These are phyloP conservation scores for Catamblyrhynchus diadema DNA, from an alignment of 2,797 vertebrate species.

Conservation along the genomic window DNA sequence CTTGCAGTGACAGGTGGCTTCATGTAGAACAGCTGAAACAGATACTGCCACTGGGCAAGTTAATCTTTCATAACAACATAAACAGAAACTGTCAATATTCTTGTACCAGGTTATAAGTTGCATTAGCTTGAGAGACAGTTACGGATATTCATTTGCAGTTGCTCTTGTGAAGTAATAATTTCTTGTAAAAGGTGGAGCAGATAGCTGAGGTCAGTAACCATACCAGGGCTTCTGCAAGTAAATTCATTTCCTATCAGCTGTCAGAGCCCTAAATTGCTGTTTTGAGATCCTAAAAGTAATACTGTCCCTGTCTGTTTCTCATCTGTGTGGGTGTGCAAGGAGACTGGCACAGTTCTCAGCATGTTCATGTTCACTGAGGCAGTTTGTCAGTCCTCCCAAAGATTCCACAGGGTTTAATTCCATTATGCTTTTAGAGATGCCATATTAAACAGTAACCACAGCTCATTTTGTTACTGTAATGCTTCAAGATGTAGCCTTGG, in stretches of 20 bases:
- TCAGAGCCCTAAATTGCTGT: background rate
- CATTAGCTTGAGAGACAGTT: background rate
- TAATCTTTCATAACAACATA: background rate
- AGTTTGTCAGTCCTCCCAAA: background rate
- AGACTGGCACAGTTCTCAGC: background rate
- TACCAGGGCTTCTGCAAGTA: background rate
- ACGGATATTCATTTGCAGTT: background rate
- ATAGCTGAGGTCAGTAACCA: background rate
- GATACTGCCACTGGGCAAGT: background rate
- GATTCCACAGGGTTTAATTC: background rate
- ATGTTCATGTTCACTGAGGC: accelerated
- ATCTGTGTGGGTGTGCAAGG: background rate
- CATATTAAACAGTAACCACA: background rate
- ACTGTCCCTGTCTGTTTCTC: background rate
- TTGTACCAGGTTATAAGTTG: background rate
- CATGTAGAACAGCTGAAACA: constrained; percentile 1
- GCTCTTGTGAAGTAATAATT: background rate
- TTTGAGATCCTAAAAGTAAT: background rate
- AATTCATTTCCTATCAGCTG: background rate
- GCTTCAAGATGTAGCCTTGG: background rate
- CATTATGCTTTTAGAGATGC: background rate
- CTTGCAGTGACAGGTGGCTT: constrained; percentile 20
- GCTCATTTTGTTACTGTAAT: background rate
- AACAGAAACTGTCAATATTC: constrained; percentile 21
- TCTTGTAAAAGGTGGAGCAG: background rate